These are phyloP conservation scores for Hoplias malabaricus DNA, from an alignment of 2,113 vertebrate species.

Conservation along the genomic window DNA sequence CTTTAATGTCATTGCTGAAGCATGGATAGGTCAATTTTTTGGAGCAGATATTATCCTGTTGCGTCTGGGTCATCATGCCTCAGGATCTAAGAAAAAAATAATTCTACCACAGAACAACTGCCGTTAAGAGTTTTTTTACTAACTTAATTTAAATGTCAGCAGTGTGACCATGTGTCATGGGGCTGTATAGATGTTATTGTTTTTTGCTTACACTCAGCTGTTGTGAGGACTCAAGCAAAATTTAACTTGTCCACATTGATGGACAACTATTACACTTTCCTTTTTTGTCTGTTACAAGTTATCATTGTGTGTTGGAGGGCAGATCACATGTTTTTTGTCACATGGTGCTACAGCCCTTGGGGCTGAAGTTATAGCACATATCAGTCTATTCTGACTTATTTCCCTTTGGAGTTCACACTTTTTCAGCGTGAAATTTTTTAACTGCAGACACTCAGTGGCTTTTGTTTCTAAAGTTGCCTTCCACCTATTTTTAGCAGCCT, in stretches of 20 bases:
- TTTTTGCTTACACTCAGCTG: background rate
- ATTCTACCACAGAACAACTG: background rate
- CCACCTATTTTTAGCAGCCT: constrained; percentile 28
- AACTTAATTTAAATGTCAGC: background rate
- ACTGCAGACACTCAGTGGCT: background rate
- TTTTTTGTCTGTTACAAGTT: constrained; percentile 3
- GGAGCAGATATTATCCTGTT: background rate
- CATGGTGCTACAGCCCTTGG: constrained; percentile 32
- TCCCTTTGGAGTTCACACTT: background rate
- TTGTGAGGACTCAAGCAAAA: background rate
- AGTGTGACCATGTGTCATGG: background rate
- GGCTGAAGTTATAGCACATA: constrained; percentile 20
- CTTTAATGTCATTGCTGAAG: too few species aligned
- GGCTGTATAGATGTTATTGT: constrained; percentile 5
- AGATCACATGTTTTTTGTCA: constrained; percentile 46
- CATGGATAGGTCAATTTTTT: too few species aligned
- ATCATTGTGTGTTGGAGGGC: constrained; percentile 19
- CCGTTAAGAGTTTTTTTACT: background rate
- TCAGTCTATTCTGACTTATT: constrained; percentile 27
- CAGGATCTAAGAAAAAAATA: background rate
- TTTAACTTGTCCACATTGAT: constrained; percentile 14
- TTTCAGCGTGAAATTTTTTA: background rate
- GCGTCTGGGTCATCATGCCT: too few species aligned
- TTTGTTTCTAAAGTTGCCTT: constrained; percentile 37
- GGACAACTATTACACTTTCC: background rate